Evolutionary conservation across 2,888 invertebrate species (phyloP).

Genomic region (Dioctria linearis): DNA sequence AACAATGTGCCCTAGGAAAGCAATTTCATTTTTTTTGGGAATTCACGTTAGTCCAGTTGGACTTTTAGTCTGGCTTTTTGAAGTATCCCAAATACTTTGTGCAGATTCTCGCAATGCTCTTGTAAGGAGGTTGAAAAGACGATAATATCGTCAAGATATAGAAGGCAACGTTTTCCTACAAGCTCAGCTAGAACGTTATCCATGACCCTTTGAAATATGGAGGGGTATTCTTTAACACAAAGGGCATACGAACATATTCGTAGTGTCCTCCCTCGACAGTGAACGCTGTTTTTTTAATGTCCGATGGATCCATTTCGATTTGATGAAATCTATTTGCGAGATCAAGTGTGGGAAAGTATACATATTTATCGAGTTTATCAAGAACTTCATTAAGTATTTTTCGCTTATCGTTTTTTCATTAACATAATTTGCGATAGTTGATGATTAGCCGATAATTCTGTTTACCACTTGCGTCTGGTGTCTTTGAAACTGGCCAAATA

Average conservation of each 20-base stretch:
- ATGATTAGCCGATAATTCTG: slow-evolving; percentile 65
- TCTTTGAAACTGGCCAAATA: slow-evolving; percentile 41
- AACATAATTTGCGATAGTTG: slow-evolving; percentile 65
- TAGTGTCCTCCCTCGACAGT: slow-evolving; percentile 51
- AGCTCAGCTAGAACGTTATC: too few species aligned
- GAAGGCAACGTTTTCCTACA: too few species aligned
- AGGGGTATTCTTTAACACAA: too few species aligned
- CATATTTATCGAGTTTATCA: slow-evolving; percentile 64
- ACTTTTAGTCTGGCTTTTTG: slow-evolving; percentile 60
- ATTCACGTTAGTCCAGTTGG: slow-evolving; percentile 62
- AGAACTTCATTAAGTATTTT: slow-evolving; percentile 64
- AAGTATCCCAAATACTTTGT: slow-evolving; percentile 57
- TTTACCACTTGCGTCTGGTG: slow-evolving; percentile 48
- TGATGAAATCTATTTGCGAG: slow-evolving; percentile 63
- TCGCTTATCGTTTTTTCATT: slow-evolving; percentile 66
- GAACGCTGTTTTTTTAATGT: slow-evolving; percentile 55
- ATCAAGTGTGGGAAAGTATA: slow-evolving; percentile 65
- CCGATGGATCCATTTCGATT: slow-evolving; percentile 59
- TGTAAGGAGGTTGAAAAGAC: slow-evolving; percentile 57
- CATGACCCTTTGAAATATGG: too few species aligned
- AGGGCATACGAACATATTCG: slow-evolving; percentile 43
- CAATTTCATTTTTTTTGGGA: slow-evolving; percentile 61
- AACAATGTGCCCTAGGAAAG: slow-evolving; percentile 65
- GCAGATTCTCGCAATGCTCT: slow-evolving; percentile 61
- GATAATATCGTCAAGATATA: too few species aligned